A percentile compares a stretch with the other conserved stretches of the same genome.
Evolutionary conservation across 2,888 invertebrate genomes (phyloP).

Genomic region (Deroplatys truncata): DNA sequence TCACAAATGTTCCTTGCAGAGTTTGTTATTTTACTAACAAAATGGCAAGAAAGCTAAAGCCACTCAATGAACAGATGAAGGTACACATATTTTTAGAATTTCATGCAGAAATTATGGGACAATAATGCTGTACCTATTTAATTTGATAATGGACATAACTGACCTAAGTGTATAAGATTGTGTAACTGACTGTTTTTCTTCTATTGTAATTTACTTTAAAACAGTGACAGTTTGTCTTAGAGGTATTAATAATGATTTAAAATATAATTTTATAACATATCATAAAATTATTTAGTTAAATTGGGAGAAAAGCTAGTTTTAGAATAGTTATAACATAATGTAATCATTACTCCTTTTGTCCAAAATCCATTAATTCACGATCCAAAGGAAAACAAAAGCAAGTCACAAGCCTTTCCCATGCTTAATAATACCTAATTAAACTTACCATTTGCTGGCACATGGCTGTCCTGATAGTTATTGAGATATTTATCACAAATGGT

Average conservation of each 20-base stretch:
- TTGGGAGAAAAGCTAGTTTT: no score
- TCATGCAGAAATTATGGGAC: neutral
- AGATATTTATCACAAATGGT: conserved; percentile 39
- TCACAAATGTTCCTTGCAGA: no score
- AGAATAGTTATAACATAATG: neutral
- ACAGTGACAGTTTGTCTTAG: no score
- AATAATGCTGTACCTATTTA: neutral
- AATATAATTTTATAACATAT: no score
- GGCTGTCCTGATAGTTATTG: conserved; percentile 38
- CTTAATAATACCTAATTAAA: neutral
- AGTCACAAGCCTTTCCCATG: neutral
- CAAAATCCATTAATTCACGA: neutral
- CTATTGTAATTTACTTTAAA: no score
- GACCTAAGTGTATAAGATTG: no score
- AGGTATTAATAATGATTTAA: no score
- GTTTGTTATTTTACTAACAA: no score
- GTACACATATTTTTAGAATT: neutral
- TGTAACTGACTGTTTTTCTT: no score
- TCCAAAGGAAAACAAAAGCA: neutral
- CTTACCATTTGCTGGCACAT: conserved; percentile 37
- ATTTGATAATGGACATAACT: no score
- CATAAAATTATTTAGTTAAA: no score
- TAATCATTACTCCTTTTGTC: neutral
- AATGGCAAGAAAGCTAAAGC: neutral
- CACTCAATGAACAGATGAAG: neutral